These are phyloP conservation scores for Nerophis lumbriciformis DNA, from an alignment of 2,113 vertebrate genomes.

Conservation along the genomic window DNA sequence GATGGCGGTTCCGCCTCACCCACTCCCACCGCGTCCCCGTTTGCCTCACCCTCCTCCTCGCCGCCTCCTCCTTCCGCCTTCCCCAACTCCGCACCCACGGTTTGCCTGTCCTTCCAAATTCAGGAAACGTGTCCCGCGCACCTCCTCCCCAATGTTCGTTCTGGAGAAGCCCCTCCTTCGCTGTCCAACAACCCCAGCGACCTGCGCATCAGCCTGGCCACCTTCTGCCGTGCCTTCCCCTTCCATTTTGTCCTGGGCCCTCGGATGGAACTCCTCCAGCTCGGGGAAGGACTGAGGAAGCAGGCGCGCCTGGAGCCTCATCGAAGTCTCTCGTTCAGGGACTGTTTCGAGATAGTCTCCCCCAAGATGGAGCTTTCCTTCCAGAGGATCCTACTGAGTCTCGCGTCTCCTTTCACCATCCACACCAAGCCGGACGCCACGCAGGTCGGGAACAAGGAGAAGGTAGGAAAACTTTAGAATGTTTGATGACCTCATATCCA, in stretches of 20 bases:
- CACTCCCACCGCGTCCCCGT: slow-evolving; percentile 42
- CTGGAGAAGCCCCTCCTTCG: slow-evolving; percentile 68
- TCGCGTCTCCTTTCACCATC: slow-evolving; percentile 95
- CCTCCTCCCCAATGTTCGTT: slow-evolving; percentile 66
- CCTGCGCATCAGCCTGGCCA: slow-evolving; percentile 88
- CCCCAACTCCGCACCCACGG: slow-evolving; percentile 48
- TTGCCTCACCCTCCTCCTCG: slow-evolving; percentile 74
- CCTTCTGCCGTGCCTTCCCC: slow-evolving; percentile 94
- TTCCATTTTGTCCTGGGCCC: slow-evolving; percentile 94
- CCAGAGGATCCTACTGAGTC: slow-evolving; percentile 84
- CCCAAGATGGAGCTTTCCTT: slow-evolving; percentile 90
- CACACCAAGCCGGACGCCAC: slow-evolving; percentile 82
- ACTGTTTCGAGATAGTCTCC: slow-evolving; percentile 93
- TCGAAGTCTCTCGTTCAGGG: slow-evolving; percentile 83
- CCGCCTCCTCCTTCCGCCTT: slow-evolving; percentile 52
- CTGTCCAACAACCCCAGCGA: slow-evolving; percentile 83
- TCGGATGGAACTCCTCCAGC: slow-evolving; percentile 87
- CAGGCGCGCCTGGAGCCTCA: slow-evolving; percentile 85
- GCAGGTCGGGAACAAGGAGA: slow-evolving; percentile 83
- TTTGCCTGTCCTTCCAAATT: slow-evolving; percentile 85
- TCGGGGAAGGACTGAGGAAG: slow-evolving; percentile 89
- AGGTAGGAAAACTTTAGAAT: slow-evolving; percentile 73
- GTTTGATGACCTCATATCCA: neutral
- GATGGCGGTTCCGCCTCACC: slow-evolving; percentile 79
- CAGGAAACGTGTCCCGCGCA: slow-evolving; percentile 71